Evolutionary conservation across 2,888 invertebrate genomes (phyloP), one percentile per base, ranked within the genome.

Genomic region (Chrysolina haemoptera): DNA sequence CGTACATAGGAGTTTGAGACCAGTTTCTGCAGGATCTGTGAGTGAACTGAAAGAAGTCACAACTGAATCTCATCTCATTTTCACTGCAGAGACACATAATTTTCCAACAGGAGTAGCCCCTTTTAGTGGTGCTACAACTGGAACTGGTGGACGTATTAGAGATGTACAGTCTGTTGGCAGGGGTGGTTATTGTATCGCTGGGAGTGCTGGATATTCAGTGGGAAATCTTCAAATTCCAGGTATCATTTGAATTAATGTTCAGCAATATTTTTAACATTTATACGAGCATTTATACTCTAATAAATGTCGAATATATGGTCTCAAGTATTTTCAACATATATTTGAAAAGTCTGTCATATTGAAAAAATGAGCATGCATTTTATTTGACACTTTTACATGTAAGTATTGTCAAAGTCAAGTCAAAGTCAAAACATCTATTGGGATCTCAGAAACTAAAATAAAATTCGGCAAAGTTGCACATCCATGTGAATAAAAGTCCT

Each of bases 81-180:
- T 99, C 86, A 99, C 99, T 0, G 99, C 99, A 0, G 99, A 99
- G 89, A 99, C 99, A 0, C 99, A 99, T 88, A 99, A 99, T 87
- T 99, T 99, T 91, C 98, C 98, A 0, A 98, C 98, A 0, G 97
- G 98, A 0, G 98, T 99, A 11, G 97, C 98, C 0, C 98, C 98
- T 0, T 99, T 99, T 81, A 97, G 98, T 88, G 99, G 99, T 0
- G 98, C 99, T 0, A 97, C 98, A 0, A 99, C 99, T 0, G 99
- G 99, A 27, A 98, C 98, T 0, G 99, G 99, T 0, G 99, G 99
- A 0, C 91, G 99, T 55, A 94, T 99, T 71, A 90, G 98, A 75
- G 99, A 99, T 88, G 96, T 98, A 0, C 98, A 99, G 87, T 95
- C 95, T 14, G 96, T 98, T 6, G 99, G 99, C 1, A 90, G 98